Evolutionary conservation across 2,113 vertebrate genomes (phyloP), one percentile per base, ranked within the genome.

Genomic region (Hydropotes inermis): DNA sequence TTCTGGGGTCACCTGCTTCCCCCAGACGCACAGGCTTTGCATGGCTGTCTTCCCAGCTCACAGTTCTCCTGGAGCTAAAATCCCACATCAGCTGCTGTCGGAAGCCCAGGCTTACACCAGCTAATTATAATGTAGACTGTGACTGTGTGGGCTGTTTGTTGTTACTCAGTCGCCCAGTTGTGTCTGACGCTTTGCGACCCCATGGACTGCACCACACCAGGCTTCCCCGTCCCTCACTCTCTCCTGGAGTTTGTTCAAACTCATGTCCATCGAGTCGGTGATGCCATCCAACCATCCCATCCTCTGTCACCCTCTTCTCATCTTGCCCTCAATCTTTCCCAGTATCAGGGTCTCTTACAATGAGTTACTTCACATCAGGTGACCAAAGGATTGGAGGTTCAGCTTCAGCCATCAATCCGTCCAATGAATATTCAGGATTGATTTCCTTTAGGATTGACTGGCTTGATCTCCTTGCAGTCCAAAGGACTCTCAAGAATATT

Each of bases 61-160:
- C 3, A 8, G 11, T 27, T 33, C 17, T 88, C 57, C 23, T 17
- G 33, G 50, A 88, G 74, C 60, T 28, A 15, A 76, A 30, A 30
- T 23, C 27, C 45, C 27, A 17, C 11, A 3, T 19, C 30, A 6
- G 60, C 50, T 4, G 78, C 47, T 36, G 12, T 7, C 33, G 3
- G 12, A 45, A 9, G 78, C 58, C 30, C n/a, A 39, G 9, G 0
- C 61, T 36, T 3, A 54, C 43, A 30, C 52, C 43, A 8, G 28
- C n/a, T 81, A 30, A 7, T 54, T 2, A 2, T 1, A 28, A 19
- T 1, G 11, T 1, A 1, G 14, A 13, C 10, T 58, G 64, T 4
- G 50, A 14, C 1, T 25, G 5, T 1, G 2, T 1, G 8, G 11
- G 11, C 39, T 88, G 12, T 17, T 25, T 16, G 21, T 74, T 13